Evolutionary conservation across 2,888 invertebrate genomes (phyloP), one percentile per base, ranked within the genome.

Genomic region (Mimachlamys varia): DNA sequence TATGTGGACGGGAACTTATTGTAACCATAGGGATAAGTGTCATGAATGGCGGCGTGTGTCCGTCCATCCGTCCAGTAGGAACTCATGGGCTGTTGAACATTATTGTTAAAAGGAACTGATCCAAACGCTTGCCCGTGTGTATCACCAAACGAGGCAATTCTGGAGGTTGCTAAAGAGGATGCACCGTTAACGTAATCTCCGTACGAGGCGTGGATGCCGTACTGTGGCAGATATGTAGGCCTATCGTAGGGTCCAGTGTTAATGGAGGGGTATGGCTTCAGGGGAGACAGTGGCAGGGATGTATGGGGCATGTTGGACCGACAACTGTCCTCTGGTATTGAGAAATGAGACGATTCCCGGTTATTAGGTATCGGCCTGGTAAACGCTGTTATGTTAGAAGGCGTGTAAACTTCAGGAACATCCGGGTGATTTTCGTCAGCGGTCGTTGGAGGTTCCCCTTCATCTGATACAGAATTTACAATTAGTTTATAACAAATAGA

Each of bases 211-310:
- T 76, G 76, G n/a, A 95, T 91, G 13, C 94, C 93, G 91, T 95
- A 94, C 88, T 95, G 94, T 44, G 95, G 94, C 53, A 95, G 89
- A 87, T 95, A 95, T 0, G 95, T 91, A 1, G 94, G 92, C 89
- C 94, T 92, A 44, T 95, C 95, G 89, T 93, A 94, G 13, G 92
- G 44, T 44, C 91, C 91, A 15, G 90, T 88, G 90, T 92, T 94
- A 89, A 94, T 92, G 0, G 94, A 89, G 13, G 92, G 92, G 53
- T 94, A 94, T 12, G 94, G 93, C 90, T 95, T 95, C 27, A 94
- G 91, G 10, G 95, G 94, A 10, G 95, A 93, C 12, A 95, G 38
- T 1, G 95, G 91, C n/a, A 93, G n/a, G 22, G 93, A 49, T 12
- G 91, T 19, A 58, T 91, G 90, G 22, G 37, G 88, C 4, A 92